A percentile compares a stretch with the other conserved stretches of the same genome.
Evolutionary conservation across 2,797 vertebrate genomes (phyloP).

Genomic region (Jordanella pulchra): DNA sequence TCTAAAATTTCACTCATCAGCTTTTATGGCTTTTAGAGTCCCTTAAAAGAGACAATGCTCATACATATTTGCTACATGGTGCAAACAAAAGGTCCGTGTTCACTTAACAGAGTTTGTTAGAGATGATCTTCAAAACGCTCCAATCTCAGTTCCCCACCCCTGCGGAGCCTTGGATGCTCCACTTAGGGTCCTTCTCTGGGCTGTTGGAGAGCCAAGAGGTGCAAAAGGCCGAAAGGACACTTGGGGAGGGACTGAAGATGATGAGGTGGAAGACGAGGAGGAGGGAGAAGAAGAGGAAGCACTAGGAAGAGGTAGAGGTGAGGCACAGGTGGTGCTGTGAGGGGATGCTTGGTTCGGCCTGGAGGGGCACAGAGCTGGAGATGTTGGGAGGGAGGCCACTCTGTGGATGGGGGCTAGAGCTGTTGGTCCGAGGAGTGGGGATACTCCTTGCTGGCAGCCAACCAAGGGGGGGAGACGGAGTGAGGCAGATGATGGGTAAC

Average conservation of each 20-base stretch:
- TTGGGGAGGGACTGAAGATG: constrained; percentile 63
- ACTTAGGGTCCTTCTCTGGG: constrained; percentile 70
- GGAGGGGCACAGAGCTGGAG: constrained; percentile 51
- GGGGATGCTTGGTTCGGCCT: constrained; percentile 76
- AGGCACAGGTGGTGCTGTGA: constrained; percentile 71
- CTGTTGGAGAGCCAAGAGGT: constrained; percentile 68
- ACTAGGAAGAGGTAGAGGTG: constrained; percentile 56
- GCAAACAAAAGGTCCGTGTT: constrained; percentile 39
- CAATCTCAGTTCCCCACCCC: constrained; percentile 89
- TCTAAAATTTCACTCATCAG: constrained; percentile 41
- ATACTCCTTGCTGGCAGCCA: constrained; percentile 69
- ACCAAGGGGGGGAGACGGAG: constrained; percentile 79
- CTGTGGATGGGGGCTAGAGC: constrained; percentile 74
- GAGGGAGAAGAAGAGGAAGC: constrained; percentile 66
- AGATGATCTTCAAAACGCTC: constrained; percentile 84
- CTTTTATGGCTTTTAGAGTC: constrained; percentile 72
- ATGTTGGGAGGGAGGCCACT: constrained; percentile 62
- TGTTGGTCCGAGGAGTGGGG: constrained; percentile 72
- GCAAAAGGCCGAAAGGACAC: constrained; percentile 82
- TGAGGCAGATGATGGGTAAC: constrained; percentile 76
- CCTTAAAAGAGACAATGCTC: constrained; percentile 47
- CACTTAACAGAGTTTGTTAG: constrained; percentile 33
- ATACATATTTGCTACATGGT: constrained; percentile 46
- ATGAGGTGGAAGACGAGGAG: constrained; percentile 62
- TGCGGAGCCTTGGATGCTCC: constrained; percentile 78